Conservation (phyloP, 2,888 invertebrate genomes). For the Aradus depressus region DNA sequence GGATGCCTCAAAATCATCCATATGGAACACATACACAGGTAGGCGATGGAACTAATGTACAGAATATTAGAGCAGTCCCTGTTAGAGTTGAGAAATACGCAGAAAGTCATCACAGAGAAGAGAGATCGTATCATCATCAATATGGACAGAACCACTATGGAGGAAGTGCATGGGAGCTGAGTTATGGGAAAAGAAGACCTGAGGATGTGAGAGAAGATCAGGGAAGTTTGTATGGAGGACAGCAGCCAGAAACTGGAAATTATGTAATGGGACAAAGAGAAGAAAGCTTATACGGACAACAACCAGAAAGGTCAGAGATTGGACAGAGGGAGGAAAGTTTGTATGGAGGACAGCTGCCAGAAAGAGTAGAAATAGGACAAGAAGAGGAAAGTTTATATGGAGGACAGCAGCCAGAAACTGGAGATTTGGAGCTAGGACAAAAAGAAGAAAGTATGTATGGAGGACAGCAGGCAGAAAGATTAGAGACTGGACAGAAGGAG, state of each 20-base stretch:
- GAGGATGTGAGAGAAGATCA: background rate
- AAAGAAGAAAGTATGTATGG: background rate
- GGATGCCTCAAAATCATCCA: too few species aligned
- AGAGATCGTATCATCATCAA: background rate
- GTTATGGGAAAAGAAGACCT: background rate
- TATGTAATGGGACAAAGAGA: slow-evolving; percentile 1
- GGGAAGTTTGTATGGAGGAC: background rate
- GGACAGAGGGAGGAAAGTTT: too few species aligned
- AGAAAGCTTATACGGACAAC: too few species aligned
- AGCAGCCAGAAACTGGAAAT: background rate
- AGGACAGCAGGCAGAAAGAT: background rate
- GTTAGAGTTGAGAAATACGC: background rate
- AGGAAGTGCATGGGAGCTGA: background rate
- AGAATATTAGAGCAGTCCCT: too few species aligned
- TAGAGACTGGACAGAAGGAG: background rate
- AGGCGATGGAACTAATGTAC: too few species aligned
- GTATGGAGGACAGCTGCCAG: too few species aligned
- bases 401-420: background rate
- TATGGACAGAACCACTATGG: background rate
- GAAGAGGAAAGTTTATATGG: too few species aligned
- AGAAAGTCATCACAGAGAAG: slow-evolving; percentile 7
- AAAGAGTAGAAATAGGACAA: too few species aligned
- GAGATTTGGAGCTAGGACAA: background rate
- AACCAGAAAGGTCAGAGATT: too few species aligned
- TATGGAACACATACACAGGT: too few species aligned